phyloP scores from a whole-genome alignment of 2,113 vertebrate species.

The Cnemophilus loriae region DNA sequence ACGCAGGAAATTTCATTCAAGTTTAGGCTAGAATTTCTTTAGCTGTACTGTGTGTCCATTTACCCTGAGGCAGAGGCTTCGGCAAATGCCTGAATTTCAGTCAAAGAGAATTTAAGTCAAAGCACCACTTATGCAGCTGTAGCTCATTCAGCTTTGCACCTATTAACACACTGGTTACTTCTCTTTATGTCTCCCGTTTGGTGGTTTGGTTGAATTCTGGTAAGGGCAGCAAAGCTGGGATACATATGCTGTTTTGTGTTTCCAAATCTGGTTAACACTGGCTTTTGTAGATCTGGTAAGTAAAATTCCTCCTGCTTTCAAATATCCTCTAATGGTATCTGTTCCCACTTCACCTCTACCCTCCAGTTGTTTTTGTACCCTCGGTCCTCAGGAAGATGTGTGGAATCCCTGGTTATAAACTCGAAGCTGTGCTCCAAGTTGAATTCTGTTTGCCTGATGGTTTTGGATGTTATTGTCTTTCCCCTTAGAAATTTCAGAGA shows the following conservation, averaged over 20 bases:
- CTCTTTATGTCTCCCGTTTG: neutral
- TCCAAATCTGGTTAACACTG: neutral
- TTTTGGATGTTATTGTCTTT: neutral
- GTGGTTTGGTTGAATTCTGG: neutral
- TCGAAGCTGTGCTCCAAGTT: neutral
- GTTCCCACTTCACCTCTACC: neutral
- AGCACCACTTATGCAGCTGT: neutral
- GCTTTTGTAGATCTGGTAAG: neutral
- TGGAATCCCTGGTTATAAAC: neutral
- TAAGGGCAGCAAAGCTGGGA: neutral
- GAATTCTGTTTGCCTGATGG: rapidly evolving
- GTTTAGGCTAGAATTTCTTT: neutral
- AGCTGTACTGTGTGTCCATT: neutral
- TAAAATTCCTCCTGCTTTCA: neutral
- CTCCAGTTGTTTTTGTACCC: neutral
- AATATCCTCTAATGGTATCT: neutral
- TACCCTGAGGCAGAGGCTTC: neutral
- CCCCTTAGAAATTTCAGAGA: neutral
- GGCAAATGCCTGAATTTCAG: neutral
- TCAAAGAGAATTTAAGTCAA: neutral
- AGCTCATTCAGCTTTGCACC: neutral
- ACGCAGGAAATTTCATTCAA: neutral
- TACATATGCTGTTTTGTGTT: neutral
- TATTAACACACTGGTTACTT: neutral
- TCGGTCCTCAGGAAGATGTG: neutral